These are phyloP conservation scores for Dermolepida albohirtum DNA, from an alignment of 2,888 invertebrate species.

Conservation along the genomic window DNA sequence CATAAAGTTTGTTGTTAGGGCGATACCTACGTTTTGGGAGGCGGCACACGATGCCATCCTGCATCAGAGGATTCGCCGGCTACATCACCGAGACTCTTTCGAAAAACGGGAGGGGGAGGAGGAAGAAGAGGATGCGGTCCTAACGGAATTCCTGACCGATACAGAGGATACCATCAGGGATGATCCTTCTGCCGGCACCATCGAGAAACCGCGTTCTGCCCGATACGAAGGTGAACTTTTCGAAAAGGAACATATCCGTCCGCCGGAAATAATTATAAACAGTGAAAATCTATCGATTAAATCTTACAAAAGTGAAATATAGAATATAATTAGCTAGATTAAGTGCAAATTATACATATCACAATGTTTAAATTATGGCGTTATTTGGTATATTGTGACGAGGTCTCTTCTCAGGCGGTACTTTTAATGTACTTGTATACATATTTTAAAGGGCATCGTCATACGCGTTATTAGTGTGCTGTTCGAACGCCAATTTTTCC, in stretches of 20 bases:
- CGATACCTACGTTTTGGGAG: slow-evolving; percentile 72
- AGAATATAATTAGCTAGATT: neutral
- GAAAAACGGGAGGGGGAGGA: slow-evolving; percentile 45
- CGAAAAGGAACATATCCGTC: slow-evolving; percentile 38
- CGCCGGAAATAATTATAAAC: slow-evolving; percentile 42
- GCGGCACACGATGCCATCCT: slow-evolving; percentile 73
- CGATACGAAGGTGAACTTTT: slow-evolving; percentile 17
- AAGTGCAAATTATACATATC: too few relatives aligned
- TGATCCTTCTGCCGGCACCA: neutral
- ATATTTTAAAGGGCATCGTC: too few relatives aligned
- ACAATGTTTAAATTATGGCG: too few relatives aligned
- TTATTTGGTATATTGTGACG: too few relatives aligned
- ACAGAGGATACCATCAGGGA: slow-evolving; percentile 3
- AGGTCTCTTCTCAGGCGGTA: too few relatives aligned
- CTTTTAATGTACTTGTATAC: too few relatives aligned
- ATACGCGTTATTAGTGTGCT: too few relatives aligned
- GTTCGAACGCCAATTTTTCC: too few relatives aligned
- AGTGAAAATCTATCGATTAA: slow-evolving; percentile 44
- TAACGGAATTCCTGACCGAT: slow-evolving; percentile 25
- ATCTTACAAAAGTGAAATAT: slow-evolving; percentile 43
- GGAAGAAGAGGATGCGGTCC: slow-evolving; percentile 31
- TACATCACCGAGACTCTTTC: slow-evolving; percentile 67
- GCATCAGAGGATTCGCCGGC: slow-evolving; percentile 67
- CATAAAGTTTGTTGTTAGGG: slow-evolving; percentile 55
- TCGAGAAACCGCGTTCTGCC: neutral